Base-by-base conservation (phyloP, 1,140 invertebrate genomes). In the Aphelenchoides fujianensis region DNA sequence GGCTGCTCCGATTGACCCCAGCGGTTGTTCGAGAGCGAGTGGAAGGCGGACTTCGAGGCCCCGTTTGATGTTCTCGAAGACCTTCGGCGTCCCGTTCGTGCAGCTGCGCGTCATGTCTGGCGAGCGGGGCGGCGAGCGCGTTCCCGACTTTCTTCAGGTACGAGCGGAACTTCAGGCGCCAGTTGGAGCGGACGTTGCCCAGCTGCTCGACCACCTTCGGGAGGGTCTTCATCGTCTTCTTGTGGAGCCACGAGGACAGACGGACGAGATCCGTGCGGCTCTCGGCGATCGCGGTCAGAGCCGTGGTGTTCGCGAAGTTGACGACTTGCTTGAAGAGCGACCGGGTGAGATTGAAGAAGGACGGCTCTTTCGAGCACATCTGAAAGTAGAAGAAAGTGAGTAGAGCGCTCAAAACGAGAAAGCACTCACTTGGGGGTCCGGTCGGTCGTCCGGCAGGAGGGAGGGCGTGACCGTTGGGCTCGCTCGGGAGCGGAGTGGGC, bases 151-250 rank as follows among this genome's bases (percentile, higher is more conserved):
- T 5, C 34, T 59, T 5, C 55, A 59, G 7, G 34, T 59, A 59
- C 5, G 55, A 59, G 28, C 55, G 5, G 23, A 59, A 59, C 55
- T 59, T 59, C 5, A 19, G 34, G 23, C 55, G 55, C 55, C 55
- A 59, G 23, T 19, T 48, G 41, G 41, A 48, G 12, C 41, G 41
- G 23, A 48, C 55, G 19, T 5, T 59, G 28, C 34, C 19, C 19
- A 59, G 5, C 34, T 59, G 5, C 34, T 59, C 55, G 34, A 59
- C 19, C 5, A 59, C 19, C 23, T 32, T 27, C 55, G 55, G 55
- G 5, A 59, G 34, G 5, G 55, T 19, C 19, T 5, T 59, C 5
- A 59, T 30, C 5, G 55, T 59, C 34, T 59, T 5, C 5, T 5
- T 59, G 28, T 59, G 55, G 5, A 59, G 34, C 55, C 55, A 59